A percentile compares a stretch with the other conserved stretches of the same genome.
These are phyloP conservation scores for Orussus abietinus DNA, from an alignment of 1,140 invertebrate species.

Conservation along the genomic window DNA sequence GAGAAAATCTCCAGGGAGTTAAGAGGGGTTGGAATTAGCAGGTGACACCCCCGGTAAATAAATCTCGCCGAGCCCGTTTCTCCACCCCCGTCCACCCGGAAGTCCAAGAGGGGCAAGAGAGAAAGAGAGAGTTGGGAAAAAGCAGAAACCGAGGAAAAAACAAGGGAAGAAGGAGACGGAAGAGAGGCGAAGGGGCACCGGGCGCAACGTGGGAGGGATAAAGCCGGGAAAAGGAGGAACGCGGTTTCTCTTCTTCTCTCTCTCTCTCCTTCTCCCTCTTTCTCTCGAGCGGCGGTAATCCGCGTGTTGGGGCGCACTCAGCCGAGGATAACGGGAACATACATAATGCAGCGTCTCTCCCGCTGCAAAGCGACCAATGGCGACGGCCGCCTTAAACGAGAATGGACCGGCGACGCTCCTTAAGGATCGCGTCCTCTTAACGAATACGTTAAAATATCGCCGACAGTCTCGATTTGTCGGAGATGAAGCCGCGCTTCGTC, in stretches of 20 bases:
- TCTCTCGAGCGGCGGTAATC: constrained; percentile 34
- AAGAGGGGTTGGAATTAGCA: constrained; percentile 17
- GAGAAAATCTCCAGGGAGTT: too few species aligned
- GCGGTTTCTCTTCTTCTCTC: too few species aligned
- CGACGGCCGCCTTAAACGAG: constrained; percentile 25
- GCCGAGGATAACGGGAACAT: constrained; percentile 33
- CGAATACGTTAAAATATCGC: too few species aligned
- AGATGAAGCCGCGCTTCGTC: too few species aligned
- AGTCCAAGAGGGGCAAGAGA: too few species aligned
- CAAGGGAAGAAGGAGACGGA: constrained; percentile 9
- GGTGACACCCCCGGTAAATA: constrained; percentile 16
- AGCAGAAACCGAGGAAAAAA: constrained; percentile 5
- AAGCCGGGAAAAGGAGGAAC: constrained; percentile 15
- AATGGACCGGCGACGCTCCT: too few species aligned
- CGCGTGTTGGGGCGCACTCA: constrained; percentile 32
- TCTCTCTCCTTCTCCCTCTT: too few species aligned
- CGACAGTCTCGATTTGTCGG: too few species aligned
- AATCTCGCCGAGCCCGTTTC: constrained; percentile 18
- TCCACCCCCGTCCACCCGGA: not conserved
- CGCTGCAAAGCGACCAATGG: constrained; percentile 32
- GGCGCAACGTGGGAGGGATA: constrained; percentile 3
- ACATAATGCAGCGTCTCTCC: constrained; percentile 39
- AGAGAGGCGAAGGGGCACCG: constrained; percentile 6
- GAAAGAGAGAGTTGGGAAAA: too few species aligned
- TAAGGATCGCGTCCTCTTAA: too few species aligned